Evolutionary conservation across 1,140 invertebrate species (phyloP), one percentile per base, ranked within the genome.

Genomic region (Trachymyrmex cornetzi): DNA sequence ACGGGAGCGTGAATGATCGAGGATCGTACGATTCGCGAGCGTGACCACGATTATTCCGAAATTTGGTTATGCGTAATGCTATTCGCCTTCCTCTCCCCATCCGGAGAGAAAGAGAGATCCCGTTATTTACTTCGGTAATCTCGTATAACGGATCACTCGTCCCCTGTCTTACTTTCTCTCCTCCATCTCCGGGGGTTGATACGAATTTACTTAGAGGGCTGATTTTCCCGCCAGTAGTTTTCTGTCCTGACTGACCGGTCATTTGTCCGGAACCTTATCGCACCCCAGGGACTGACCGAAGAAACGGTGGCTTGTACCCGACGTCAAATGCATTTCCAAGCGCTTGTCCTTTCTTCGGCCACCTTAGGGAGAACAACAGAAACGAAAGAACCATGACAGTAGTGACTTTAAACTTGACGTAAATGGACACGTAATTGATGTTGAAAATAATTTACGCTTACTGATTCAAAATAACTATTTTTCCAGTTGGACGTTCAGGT

Each of bases 151-250:
- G 93, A 94, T 94, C 90, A 85, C 75, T 55, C 72, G 14, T 72
- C 19, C 34, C 55, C 50, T 66, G 57, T 84, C 66, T 85, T 71
- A 77, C 85, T 80, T 77, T 74, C 66, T 77, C 74, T 71, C 82
- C 27, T 89, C 89, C 30, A 89, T 92, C 92, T 90, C 90, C 69
- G 77, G 91, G 92, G 92, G 88, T 94, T 92, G 92, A 93, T 93
- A 92, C 93, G 92, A 94, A 94, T 94, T 94, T 94, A 94, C 94
- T 94, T 94, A 94, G 93, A 93, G 92, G 93, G 91, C 88, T 90
- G 92, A 93, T 93, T 93, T 93, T 89, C 86, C 89, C 82, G 72
- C 71, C 84, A 77, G 81, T 89, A 92, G 91, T 93, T 93, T 93
- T 92, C 92, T 88, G 89, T 91, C 80, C 88, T 89, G 89, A 87